Evolutionary conservation across 2,797 vertebrate genomes (phyloP).

Genomic region (Siniperca undulata): DNA sequence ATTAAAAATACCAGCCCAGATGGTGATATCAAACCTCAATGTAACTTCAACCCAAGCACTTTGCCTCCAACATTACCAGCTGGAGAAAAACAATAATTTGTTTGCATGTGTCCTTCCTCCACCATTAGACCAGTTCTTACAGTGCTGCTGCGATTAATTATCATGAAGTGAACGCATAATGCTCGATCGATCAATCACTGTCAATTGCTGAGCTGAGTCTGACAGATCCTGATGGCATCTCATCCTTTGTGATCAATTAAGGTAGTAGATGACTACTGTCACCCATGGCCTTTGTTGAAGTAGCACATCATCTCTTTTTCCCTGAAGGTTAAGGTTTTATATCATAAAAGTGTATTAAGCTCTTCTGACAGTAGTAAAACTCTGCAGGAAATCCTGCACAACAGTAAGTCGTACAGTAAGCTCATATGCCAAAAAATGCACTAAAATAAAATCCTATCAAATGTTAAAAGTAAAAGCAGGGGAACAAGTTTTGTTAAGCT

Average conservation of each 20-base stretch:
- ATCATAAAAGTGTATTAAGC: neutral
- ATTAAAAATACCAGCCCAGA: neutral
- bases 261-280: neutral
- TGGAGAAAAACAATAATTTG: neutral
- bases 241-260: slow-evolving; percentile 30
- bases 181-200: slow-evolving; percentile 35
- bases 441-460: neutral
- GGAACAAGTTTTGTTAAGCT: neutral
- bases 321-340: slow-evolving; percentile 18
- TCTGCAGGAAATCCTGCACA: neutral
- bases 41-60: neutral
- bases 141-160: slow-evolving; percentile 17
- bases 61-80: neutral
- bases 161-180: neutral
- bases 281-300: neutral
- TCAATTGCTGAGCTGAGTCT: slow-evolving; percentile 21
- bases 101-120: slow-evolving; percentile 1
- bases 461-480: neutral
- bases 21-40: neutral
- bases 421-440: neutral
- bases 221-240: slow-evolving; percentile 21
- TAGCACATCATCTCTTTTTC: neutral
- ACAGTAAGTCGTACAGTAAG: neutral
- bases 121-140: neutral
- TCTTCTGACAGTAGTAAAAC: neutral